Evolutionary conservation across 2,797 vertebrate genomes (phyloP), one percentile per base, ranked within the genome.

Genomic region (Salarias fasciatus): DNA sequence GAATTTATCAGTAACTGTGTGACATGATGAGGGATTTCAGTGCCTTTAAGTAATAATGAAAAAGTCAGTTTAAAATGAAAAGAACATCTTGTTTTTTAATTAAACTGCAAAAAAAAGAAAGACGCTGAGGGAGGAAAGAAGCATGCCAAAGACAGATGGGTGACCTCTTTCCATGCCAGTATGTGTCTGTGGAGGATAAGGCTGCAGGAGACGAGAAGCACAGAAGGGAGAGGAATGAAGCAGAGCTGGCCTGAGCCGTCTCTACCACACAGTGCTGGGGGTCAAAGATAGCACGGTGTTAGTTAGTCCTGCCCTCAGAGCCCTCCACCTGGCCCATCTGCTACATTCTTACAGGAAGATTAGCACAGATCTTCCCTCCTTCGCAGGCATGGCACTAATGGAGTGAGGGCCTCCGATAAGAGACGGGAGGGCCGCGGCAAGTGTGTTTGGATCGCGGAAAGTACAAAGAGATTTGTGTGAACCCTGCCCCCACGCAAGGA

Each of bases 311-410:
- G 80, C 77, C 79, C 86, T 86, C 77, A 63, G 57, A 66, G 75
- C 63, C 74, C 87, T 90, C 88, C 91, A 93, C 89, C 90, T 92
- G 90, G 91, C 80, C 80, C 83, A 69, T 84, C 76, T 75, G 81
- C 86, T 86, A 40, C 92, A 93, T 93, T 93, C 92, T 93, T 92
- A 90, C 64, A 70, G 79, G 62, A 85, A 91, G 91, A 92, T 92
- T 92, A 92, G 85, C 83, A 42, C 80, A 44, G 88, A 89, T 91
- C 90, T 91, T 88, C 86, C 87, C 90, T 91, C 86, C 83, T 81
- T 86, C 74, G 52, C 88, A 49, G 83, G 87, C 86, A 91, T 89
- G 90, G 90, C 89, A 91, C 92, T 93, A 93, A 94, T 93, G 91
- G 90, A 93, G 89, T 24, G 63, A 85, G 88, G 83, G 85, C 82